A percentile compares a stretch with the other conserved stretches of the same genome.
These are phyloP conservation scores for Lophotriccus pileatus DNA, from an alignment of 2,797 vertebrate genomes.

Conservation along the genomic window DNA sequence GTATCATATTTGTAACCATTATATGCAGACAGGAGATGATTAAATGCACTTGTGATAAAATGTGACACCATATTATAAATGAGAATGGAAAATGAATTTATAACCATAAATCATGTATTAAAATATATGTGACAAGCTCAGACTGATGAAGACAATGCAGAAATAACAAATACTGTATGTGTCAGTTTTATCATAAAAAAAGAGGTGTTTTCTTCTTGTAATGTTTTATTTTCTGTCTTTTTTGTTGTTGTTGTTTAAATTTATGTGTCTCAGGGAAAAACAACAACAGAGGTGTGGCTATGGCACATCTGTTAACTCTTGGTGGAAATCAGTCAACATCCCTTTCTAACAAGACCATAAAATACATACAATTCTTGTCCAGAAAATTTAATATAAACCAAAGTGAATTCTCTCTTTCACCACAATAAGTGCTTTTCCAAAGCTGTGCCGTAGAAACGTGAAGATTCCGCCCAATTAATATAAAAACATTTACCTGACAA, in stretches of 20 bases:
- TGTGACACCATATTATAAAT: conserved; percentile 88
- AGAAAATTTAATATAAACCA: not conserved
- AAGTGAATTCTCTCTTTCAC: not conserved
- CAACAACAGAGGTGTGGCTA: conserved; percentile 2
- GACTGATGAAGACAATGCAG: conserved; percentile 71
- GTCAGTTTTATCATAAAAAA: conserved; percentile 55
- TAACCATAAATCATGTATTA: conserved; percentile 91
- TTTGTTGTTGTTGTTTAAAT: conserved; percentile 14
- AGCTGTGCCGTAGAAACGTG: not conserved
- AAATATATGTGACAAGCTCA: conserved; percentile 81
- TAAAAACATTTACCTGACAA: not conserved
- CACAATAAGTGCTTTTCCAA: not conserved
- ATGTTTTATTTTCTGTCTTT: conserved; percentile 32
- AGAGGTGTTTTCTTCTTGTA: conserved; percentile 45
- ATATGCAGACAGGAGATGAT: conserved; percentile 91
- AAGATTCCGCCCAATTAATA: not conserved
- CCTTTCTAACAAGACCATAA: not conserved
- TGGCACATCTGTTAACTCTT: not conserved
- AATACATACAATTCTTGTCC: not conserved
- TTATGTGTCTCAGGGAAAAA: conserved; percentile 13
- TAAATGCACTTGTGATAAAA: conserved; percentile 86
- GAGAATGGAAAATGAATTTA: conserved; percentile 82
- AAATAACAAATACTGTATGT: conserved; percentile 69
- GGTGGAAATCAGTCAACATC: not conserved
- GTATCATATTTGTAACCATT: conserved; percentile 86